Percentiles rank a stretch among this genome's conserved stretches.
Evolutionary conservation across 2,113 vertebrate genomes (phyloP).

Genomic region (Catharus minimus): DNA sequence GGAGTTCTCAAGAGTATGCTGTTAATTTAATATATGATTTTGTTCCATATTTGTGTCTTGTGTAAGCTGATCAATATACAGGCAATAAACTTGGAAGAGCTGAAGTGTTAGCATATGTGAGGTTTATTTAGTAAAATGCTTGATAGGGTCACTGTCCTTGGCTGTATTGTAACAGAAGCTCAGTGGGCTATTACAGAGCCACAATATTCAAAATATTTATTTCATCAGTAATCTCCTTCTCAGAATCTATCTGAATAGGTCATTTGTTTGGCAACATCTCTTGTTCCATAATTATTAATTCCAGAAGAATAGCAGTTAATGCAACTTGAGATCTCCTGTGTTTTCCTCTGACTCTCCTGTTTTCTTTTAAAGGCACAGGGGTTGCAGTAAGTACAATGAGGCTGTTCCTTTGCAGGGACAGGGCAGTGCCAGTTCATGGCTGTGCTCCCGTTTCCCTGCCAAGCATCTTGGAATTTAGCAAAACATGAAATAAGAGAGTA

Average conservation of each 20-base stretch:
- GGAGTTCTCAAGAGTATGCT: neutral
- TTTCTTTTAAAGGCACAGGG: neutral
- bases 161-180: neutral
- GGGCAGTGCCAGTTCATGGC: neutral
- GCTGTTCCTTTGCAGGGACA: neutral
- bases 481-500: neutral
- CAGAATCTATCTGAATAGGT: neutral
- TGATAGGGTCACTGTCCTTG: neutral
- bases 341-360: neutral
- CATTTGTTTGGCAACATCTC: constrained; percentile 14
- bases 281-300: constrained; percentile 12
- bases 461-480: neutral
- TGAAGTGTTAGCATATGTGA: neutral
- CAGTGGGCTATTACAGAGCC: neutral
- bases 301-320: neutral
- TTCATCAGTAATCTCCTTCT: constrained; percentile 14
- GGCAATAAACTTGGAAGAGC: neutral
- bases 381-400: neutral
- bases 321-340: neutral
- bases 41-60: neutral
- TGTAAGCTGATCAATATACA: neutral
- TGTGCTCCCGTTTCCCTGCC: neutral
- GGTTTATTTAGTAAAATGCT: neutral
- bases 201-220: constrained; percentile 12
- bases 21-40: neutral